Evolutionary conservation across 2,888 invertebrate genomes (phyloP).

Genomic region (Patella pellucida): DNA sequence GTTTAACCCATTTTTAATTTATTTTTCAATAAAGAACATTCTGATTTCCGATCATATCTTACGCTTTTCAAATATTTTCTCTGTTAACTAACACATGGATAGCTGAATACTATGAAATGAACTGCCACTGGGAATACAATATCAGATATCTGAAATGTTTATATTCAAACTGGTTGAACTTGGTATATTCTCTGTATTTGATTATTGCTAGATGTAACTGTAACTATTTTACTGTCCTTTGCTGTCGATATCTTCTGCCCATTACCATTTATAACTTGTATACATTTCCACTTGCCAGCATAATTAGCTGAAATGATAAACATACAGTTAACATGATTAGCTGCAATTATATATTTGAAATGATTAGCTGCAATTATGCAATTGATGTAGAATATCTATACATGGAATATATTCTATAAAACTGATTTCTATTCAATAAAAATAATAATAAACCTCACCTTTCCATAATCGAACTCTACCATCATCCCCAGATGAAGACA

Average conservation of each 20-base stretch:
- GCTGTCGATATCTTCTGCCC: slow-evolving; percentile 25
- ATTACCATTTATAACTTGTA: slow-evolving; percentile 83
- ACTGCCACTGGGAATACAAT: no score
- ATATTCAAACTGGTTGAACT: background rate
- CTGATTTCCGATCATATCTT: no score
- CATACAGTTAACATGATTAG: background rate
- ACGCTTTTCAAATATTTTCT: no score
- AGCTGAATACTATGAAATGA: no score
- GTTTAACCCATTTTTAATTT: no score
- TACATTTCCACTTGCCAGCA: slow-evolving; percentile 90
- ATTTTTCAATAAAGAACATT: no score
- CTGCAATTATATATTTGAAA: slow-evolving; percentile 30
- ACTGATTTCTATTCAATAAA: no score
- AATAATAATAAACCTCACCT: slow-evolving; percentile 78
- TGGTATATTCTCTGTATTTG: background rate
- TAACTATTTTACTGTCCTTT: background rate
- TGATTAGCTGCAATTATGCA: slow-evolving; percentile 80
- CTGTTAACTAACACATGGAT: no score
- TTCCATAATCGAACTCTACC: slow-evolving; percentile 95
- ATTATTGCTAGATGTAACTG: background rate
- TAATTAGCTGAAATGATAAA: slow-evolving; percentile 83
- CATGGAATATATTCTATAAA: background rate
- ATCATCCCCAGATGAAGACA: slow-evolving; percentile 96
- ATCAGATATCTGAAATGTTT: no score
- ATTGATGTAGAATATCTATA: background rate